Conservation (phyloP, 2,888 invertebrate species). For the Rotaria magnacalcarata region DNA sequence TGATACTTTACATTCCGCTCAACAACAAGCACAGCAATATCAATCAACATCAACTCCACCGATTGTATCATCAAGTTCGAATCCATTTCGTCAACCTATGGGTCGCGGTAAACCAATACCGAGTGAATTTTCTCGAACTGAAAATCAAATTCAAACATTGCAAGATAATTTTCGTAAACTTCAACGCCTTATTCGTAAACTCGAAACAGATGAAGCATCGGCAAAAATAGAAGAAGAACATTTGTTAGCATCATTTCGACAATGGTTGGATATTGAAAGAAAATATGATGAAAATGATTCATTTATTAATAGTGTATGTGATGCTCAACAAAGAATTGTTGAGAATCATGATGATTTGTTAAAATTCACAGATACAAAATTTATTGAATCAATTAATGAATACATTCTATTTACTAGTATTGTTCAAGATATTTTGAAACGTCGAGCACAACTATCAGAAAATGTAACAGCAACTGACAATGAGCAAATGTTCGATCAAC, state of each 20-base stretch:
- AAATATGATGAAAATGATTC: slow-evolving; percentile 13
- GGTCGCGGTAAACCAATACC: slow-evolving; percentile 4
- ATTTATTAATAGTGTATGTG: neutral
- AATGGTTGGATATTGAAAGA: slow-evolving; percentile 6
- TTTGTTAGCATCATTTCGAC: neutral
- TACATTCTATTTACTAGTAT: neutral
- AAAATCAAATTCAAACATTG: slow-evolving; percentile 14
- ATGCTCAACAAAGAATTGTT: neutral
- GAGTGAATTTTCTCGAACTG: neutral
- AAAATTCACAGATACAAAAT: neutral
- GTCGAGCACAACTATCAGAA: neutral
- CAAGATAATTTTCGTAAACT: slow-evolving; percentile 21
- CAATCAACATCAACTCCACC: neutral
- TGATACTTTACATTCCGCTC: neutral
- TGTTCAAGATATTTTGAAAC: slow-evolving; percentile 29
- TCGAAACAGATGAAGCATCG: neutral
- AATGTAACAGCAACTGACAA: neutral
- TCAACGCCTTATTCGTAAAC: neutral
- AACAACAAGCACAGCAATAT: neutral
- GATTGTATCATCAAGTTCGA: neutral
- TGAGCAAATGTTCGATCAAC: slow-evolving; percentile 14
- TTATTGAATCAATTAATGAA: slow-evolving; percentile 34
- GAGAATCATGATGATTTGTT: neutral
- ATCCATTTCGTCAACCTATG: slow-evolving; percentile 9
- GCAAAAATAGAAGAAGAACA: neutral